Percentiles rank a stretch among this genome's conserved stretches.
These are phyloP conservation scores for Gandaritis pyraliata DNA, from an alignment of 2,888 invertebrate species.

Conservation along the genomic window DNA sequence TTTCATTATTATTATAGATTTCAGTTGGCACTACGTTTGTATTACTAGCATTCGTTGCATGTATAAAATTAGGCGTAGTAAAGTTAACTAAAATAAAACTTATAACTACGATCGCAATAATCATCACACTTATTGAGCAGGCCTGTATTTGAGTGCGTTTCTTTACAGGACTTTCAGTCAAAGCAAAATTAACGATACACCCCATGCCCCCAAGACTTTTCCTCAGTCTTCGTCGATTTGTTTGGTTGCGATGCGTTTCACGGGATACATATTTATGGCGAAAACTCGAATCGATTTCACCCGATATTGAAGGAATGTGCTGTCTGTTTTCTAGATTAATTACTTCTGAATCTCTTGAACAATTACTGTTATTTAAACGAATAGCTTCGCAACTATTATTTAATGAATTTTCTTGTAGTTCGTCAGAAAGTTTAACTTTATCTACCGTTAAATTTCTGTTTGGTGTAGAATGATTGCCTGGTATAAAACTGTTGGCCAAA, in stretches of 20 bases:
- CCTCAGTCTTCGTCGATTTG: conserved; percentile 67
- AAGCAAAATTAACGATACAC: conserved; percentile 75
- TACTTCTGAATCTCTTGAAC: conserved; percentile 46
- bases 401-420: conserved; percentile 47
- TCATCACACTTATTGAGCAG: conserved; percentile 82
- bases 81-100: conserved; percentile 81
- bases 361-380: conserved; percentile 47
- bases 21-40: conserved; percentile 78
- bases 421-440: conserved; percentile 45
- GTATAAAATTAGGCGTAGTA: conserved; percentile 73
- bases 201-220: conserved; percentile 78
- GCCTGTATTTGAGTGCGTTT: conserved; percentile 81
- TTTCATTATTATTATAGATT: conserved; percentile 60
- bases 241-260: conserved; percentile 61
- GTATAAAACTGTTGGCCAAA: conserved; percentile 64
- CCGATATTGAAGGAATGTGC: conserved; percentile 76
- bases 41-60: conserved; percentile 65
- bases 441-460: conserved; percentile 49
- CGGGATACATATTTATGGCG: conserved; percentile 72
- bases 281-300: conserved; percentile 70
- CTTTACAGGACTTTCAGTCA: conserved; percentile 74
- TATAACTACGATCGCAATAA: conserved; percentile 79
- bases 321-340: conserved; percentile 52
- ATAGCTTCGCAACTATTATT: conserved; percentile 49
- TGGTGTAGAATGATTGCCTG: conserved; percentile 74